Percentiles rank a stretch among this genome's conserved stretches.
Evolutionary conservation across 2,888 invertebrate species (phyloP).

Genomic region (Glyphotaelius pellucidus): DNA sequence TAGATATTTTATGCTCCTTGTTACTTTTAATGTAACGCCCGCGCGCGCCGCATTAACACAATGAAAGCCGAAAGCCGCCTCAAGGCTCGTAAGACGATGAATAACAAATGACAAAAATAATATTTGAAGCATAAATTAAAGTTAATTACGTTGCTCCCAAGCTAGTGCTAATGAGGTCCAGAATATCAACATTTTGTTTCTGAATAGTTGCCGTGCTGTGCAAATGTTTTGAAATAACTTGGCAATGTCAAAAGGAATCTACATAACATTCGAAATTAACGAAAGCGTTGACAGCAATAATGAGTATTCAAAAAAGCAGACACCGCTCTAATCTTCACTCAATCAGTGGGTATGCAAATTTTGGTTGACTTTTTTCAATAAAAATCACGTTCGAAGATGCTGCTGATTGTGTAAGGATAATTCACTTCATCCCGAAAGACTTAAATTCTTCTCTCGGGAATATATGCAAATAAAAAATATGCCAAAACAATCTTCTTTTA

Average conservation of each 20-base stretch:
- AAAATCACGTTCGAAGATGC: neutral
- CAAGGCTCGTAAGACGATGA: neutral
- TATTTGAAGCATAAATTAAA: conserved; percentile 6
- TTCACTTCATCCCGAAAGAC: neutral
- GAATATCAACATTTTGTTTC: neutral
- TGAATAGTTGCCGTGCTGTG: neutral
- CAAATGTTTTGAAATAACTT: neutral
- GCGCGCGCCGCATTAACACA: neutral
- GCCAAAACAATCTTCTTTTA: neutral
- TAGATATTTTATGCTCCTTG: neutral
- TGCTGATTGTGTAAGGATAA: neutral
- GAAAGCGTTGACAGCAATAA: neutral
- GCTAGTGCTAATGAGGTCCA: conserved; percentile 2
- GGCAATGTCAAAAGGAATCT: neutral
- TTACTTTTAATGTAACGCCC: neutral
- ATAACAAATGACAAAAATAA: neutral
- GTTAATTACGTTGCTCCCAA: conserved; percentile 14
- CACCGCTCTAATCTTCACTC: neutral
- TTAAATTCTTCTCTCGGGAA: neutral
- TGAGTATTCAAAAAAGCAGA: neutral
- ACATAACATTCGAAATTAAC: neutral
- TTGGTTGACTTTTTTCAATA: neutral
- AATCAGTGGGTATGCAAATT: neutral
- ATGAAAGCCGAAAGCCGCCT: neutral
- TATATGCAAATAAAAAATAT: neutral